phyloP scores from a whole-genome alignment of 2,113 vertebrate species.

The Ailuropoda melanoleuca region DNA sequence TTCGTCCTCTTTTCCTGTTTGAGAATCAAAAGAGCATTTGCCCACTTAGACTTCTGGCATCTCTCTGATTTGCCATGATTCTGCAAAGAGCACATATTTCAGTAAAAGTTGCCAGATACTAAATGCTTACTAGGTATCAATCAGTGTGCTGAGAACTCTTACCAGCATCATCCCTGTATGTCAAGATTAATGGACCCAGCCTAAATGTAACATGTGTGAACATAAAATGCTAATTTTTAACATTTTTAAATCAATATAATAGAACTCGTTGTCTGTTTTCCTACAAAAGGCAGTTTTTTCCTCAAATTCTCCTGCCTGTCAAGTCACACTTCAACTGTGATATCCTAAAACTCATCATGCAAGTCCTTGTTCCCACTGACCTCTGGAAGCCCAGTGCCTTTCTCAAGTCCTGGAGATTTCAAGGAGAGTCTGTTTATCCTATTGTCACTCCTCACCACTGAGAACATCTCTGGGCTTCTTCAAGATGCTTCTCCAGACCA shows the following conservation, averaged over 20 bases:
- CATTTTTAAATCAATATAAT: background rate
- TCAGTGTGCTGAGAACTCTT: background rate
- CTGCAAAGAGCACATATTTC: constrained; percentile 14
- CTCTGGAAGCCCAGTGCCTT: background rate
- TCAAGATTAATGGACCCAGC: background rate
- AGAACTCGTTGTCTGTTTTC: background rate
- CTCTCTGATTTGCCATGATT: constrained; percentile 21
- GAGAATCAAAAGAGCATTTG: constrained; percentile 41
- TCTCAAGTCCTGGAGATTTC: background rate
- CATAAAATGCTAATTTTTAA: background rate
- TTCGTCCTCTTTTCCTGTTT: background rate
- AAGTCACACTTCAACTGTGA: background rate
- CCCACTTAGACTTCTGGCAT: background rate
- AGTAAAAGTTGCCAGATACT: constrained; percentile 25
- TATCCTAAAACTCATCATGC: background rate
- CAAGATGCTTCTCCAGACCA: background rate
- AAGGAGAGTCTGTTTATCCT: background rate
- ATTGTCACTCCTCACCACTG: background rate
- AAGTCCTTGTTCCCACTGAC: background rate
- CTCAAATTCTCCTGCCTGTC: background rate
- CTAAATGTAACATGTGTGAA: background rate
- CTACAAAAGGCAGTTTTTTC: background rate
- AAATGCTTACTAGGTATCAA: background rate
- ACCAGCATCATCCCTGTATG: background rate
- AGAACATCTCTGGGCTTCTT: background rate